Evolutionary conservation across 2,113 vertebrate genomes (phyloP).

Genomic region (Danionella cerebrum): DNA sequence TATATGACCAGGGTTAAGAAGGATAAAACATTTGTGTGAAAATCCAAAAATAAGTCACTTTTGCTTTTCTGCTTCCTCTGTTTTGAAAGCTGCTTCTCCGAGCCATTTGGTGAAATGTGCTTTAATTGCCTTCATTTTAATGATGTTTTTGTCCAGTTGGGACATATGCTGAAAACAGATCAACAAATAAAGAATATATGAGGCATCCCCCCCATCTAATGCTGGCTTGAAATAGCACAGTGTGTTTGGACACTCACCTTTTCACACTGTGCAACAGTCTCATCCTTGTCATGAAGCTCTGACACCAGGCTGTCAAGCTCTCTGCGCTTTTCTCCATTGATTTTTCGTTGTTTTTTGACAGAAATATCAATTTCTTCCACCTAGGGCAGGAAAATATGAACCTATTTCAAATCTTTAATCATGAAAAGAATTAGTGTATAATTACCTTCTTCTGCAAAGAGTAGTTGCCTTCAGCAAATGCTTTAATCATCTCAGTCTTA

Average conservation of each 20-base stretch:
- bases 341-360: slow-evolving; percentile 30
- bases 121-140: slow-evolving; percentile 30
- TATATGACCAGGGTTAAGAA: not conserved
- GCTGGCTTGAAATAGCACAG: not conserved
- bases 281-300: slow-evolving; percentile 26
- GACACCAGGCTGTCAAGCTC: slow-evolving; percentile 27
- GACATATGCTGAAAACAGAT: slow-evolving; percentile 18
- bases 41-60: slow-evolving; percentile 27
- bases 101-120: slow-evolving; percentile 13
- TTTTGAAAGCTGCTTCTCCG: slow-evolving; percentile 4
- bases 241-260: slow-evolving; percentile 33
- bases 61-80: slow-evolving; percentile 25
- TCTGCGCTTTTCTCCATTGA: slow-evolving; percentile 20
- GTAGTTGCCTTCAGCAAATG: slow-evolving; percentile 42
- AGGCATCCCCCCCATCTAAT: not conserved
- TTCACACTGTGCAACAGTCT: slow-evolving; percentile 30
- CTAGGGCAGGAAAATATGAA: slow-evolving; percentile 13
- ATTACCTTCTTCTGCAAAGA: slow-evolving; percentile 38
- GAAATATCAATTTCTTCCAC: not conserved
- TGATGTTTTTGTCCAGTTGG: slow-evolving; percentile 20
- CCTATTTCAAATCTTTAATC: not conserved
- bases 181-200: not conserved
- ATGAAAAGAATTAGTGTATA: too few relatives aligned
- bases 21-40: not conserved
- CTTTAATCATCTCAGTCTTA: slow-evolving; percentile 32